These are phyloP conservation scores for Popillia japonica DNA, from an alignment of 1,140 invertebrate genomes.

Conservation along the genomic window DNA sequence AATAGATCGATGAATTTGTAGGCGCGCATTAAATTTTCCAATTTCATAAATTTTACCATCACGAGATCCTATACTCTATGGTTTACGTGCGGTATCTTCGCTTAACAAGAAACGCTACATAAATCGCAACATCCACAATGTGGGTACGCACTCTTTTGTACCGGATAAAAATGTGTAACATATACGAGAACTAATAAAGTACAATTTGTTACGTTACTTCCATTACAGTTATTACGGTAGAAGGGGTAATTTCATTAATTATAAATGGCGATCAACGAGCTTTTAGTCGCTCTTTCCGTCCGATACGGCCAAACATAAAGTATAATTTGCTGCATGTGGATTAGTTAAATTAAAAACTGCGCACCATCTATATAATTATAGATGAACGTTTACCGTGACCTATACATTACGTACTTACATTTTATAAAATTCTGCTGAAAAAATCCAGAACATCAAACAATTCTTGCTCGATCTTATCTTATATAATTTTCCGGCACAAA, in stretches of 20 bases:
- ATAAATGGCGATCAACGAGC: slow-evolving; percentile 15
- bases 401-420: neutral
- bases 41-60: slow-evolving; percentile 14
- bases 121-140: neutral
- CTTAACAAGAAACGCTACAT: slow-evolving; percentile 2
- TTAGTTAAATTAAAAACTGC: slow-evolving; percentile 23
- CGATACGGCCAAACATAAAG: neutral
- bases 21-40: slow-evolving; percentile 2
- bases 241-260: slow-evolving; percentile 26
- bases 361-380: slow-evolving; percentile 13
- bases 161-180: neutral
- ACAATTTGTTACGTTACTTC: slow-evolving; percentile 30
- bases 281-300: slow-evolving; percentile 21
- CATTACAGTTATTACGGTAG: slow-evolving; percentile 18
- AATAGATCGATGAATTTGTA: neutral
- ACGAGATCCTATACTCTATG: slow-evolving; percentile 13
- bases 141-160: neutral
- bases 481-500: slow-evolving; percentile 11
- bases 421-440: neutral
- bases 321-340: slow-evolving; percentile 20
- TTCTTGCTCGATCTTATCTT: slow-evolving; percentile 9
- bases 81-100: neutral
- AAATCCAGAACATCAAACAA: neutral
- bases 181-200: slow-evolving; percentile 26
- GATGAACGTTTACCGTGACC: neutral